Evolutionary conservation across 1,140 invertebrate species (phyloP).

Genomic region (Calephelis nemesis): DNA sequence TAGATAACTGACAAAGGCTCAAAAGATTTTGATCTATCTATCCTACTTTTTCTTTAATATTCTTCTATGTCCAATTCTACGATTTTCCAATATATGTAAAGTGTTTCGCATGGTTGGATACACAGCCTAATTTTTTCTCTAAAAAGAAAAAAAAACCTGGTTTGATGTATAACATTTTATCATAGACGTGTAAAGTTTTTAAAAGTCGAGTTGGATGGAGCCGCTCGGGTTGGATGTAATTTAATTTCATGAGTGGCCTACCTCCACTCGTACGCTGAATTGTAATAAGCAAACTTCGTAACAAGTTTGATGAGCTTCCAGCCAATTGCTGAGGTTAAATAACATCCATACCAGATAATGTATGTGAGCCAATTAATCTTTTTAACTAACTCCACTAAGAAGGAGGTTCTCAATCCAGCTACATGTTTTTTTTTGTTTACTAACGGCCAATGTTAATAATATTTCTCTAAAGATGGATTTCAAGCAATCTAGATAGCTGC

Average conservation of each 20-base stretch:
- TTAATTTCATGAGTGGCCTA: slow-evolving; percentile 71
- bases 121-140: neutral
- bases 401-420: too few species aligned
- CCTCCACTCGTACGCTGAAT: slow-evolving; percentile 46
- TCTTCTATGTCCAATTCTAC: too few species aligned
- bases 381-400: too few species aligned
- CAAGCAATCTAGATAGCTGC: too few species aligned
- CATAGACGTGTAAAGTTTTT: slow-evolving; percentile 20
- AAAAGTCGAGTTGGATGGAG: slow-evolving; percentile 20
- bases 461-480: too few species aligned
- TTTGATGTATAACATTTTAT: slow-evolving; percentile 8
- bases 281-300: slow-evolving; percentile 63
- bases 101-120: too few species aligned
- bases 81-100: too few species aligned
- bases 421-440: neutral
- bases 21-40: too few species aligned
- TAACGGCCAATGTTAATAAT: too few species aligned
- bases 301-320: slow-evolving; percentile 57
- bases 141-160: neutral
- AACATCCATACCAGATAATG: slow-evolving; percentile 30
- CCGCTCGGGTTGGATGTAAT: slow-evolving; percentile 54
- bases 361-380: slow-evolving; percentile 4
- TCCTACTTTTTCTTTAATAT: too few species aligned
- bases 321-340: slow-evolving; percentile 53
- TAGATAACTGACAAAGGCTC: too few species aligned